Conservation (phyloP, 2,888 invertebrate species). For the Penaeus monodon region DNA sequence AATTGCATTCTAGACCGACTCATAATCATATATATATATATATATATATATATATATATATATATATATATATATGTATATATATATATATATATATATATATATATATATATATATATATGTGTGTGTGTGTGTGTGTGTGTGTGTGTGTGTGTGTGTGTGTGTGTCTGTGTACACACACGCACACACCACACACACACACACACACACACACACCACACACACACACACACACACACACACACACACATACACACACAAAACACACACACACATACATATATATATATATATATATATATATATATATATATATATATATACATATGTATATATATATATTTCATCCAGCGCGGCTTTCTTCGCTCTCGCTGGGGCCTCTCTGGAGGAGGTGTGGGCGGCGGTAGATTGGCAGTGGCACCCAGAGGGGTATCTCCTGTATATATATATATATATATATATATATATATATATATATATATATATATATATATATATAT, state of each 20-base stretch:
- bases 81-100: neutral
- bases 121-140: neutral
- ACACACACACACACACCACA: neutral
- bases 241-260: neutral
- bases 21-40: too few relatives aligned
- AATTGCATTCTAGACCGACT: too few relatives aligned
- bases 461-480: slow-evolving; percentile 19
- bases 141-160: neutral
- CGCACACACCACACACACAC: neutral
- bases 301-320: slow-evolving; percentile 17
- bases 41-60: neutral
- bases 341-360: too few relatives aligned
- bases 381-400: too few relatives aligned
- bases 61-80: slow-evolving; percentile 6
- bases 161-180: neutral
- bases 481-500: slow-evolving; percentile 9
- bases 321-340: slow-evolving; percentile 22
- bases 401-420: too few relatives aligned
- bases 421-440: too few relatives aligned
- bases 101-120: neutral
- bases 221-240: neutral
- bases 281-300: slow-evolving; percentile 16
- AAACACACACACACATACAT: neutral
- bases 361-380: too few relatives aligned
- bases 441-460: slow-evolving; percentile 22